Conservation (phyloP, 2,797 vertebrate species). For the Bothrops alternatus region DNA sequence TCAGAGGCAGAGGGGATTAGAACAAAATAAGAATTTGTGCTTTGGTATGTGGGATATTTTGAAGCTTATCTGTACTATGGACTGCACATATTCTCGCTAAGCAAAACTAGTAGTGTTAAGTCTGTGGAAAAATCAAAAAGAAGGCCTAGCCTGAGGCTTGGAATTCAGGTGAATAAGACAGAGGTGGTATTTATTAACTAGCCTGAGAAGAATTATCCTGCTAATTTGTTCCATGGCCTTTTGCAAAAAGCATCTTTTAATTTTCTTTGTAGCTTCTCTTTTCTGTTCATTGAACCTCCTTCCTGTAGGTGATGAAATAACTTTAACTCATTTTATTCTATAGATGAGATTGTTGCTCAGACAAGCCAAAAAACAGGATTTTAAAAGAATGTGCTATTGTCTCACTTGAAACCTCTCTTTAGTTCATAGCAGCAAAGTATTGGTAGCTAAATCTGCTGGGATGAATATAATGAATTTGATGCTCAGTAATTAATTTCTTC, state of each 20-base stretch:
- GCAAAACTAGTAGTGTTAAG: background rate
- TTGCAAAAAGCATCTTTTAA: background rate
- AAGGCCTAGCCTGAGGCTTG: background rate
- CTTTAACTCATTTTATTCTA: fast-evolving
- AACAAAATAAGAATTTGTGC: background rate
- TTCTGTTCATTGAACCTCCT: background rate
- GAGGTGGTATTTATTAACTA: background rate
- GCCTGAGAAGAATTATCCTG: background rate
- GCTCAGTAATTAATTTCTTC: constrained; percentile 59
- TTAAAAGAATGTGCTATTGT: background rate
- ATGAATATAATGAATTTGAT: constrained; percentile 60
- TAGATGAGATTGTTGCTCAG: background rate
- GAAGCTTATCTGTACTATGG: background rate
- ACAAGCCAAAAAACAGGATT: background rate
- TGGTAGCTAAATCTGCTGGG: background rate
- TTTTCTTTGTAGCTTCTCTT: constrained; percentile 1
- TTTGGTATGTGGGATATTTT: background rate
- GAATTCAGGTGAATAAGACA: background rate
- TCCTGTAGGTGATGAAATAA: background rate
- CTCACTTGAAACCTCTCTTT: background rate
- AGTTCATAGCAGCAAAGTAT: fast-evolving
- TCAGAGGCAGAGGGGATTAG: background rate
- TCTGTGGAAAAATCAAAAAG: background rate
- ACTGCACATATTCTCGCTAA: background rate
- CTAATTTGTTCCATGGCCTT: background rate